These are phyloP conservation scores for Phyllopteryx taeniolatus DNA, from an alignment of 2,113 vertebrate genomes.

Conservation along the genomic window DNA sequence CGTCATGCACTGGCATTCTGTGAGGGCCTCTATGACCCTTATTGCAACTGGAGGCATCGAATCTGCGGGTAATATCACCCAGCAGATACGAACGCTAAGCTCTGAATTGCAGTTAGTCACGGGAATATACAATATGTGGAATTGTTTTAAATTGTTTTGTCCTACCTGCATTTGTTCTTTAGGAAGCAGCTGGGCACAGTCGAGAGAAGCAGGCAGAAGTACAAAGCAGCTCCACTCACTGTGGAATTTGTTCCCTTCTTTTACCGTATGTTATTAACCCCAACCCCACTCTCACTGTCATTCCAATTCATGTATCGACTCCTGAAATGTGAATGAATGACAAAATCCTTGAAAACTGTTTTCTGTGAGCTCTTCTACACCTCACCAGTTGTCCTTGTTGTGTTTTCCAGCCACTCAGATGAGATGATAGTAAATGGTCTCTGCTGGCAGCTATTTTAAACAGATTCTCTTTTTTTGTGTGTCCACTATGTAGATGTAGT, in stretches of 20 bases:
- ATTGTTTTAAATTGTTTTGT: not conserved
- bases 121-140: not conserved
- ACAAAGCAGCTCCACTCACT: conserved; percentile 92
- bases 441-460: conserved; percentile 43
- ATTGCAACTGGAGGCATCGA: conserved; percentile 91
- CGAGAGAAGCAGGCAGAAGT: conserved; percentile 95
- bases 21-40: conserved; percentile 96
- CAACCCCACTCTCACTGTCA: not conserved
- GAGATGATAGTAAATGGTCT: conserved; percentile 46
- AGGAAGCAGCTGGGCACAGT: conserved; percentile 83
- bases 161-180: conserved; percentile 15
- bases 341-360: not conserved
- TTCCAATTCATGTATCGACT: not conserved
- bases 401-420: conserved; percentile 42
- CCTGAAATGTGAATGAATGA: not conserved
- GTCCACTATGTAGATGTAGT: conserved; percentile 20
- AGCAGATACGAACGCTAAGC: not conserved
- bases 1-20: conserved; percentile 92
- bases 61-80: conserved; percentile 80
- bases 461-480: conserved; percentile 27
- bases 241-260: conserved; percentile 98
- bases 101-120: not conserved
- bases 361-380: not conserved
- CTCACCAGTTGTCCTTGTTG: conserved; percentile 21
- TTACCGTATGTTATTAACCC: conserved; percentile 84